phyloP scores from a whole-genome alignment of 2,888 invertebrate genomes.

The Pedicia rivosa region DNA sequence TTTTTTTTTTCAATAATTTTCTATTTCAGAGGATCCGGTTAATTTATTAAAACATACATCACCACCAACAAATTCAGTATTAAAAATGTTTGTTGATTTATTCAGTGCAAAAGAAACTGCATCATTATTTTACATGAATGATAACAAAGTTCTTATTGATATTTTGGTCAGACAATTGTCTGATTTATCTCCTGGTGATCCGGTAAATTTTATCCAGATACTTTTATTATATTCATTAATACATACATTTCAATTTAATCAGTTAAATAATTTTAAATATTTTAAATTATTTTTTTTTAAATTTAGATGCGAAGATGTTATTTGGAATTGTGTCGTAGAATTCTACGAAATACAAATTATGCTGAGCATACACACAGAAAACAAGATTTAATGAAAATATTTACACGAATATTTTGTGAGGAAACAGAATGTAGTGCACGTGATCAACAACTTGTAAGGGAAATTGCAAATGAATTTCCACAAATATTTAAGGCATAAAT shows the following conservation, averaged over 20 bases:
- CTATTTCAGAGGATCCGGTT: conserved; percentile 73
- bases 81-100: conserved; percentile 77
- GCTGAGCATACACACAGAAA: conserved; percentile 62
- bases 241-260: background rate
- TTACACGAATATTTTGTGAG: conserved; percentile 74
- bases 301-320: conserved; percentile 58
- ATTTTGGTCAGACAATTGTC: conserved; percentile 81
- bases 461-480: conserved; percentile 73
- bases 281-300: conserved; percentile 9
- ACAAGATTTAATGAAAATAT: conserved; percentile 69
- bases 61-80: conserved; percentile 65
- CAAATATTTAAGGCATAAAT: conserved; percentile 50
- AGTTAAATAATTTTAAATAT: conserved; percentile 6
- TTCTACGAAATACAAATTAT: conserved; percentile 68
- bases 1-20: no score
- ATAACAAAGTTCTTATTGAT: conserved; percentile 84
- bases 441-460: conserved; percentile 63
- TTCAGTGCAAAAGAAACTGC: conserved; percentile 68
- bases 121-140: conserved; percentile 84
- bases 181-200: conserved; percentile 76
- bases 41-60: conserved; percentile 70
- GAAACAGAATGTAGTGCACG: conserved; percentile 55
- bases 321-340: conserved; percentile 60
- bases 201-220: conserved; percentile 33
- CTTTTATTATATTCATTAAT: conserved; percentile 5